Base-by-base conservation (phyloP, 1,140 invertebrate genomes). In the Pseudomyrmex pallidus region DNA sequence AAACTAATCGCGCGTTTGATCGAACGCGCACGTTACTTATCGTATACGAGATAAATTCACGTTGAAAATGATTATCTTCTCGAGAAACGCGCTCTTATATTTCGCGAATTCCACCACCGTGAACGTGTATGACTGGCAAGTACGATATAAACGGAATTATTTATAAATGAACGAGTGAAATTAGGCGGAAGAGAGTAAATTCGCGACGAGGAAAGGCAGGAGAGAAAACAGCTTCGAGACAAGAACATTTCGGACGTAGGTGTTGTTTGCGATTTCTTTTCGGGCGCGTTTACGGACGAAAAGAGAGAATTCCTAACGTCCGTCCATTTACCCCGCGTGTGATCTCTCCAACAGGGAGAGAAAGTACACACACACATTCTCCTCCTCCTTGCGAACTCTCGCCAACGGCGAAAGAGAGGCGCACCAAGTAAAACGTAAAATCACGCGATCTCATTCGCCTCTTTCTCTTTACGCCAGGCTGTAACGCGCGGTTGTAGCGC, bases 181-280 rank as follows among this genome's bases (percentile, higher is more conserved):
- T 80, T 80, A 72, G 54, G 2, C 66, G 44, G 7, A 50, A 59
- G 35, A 12, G 20, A 20, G 10, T 70, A 59, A 48, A 78, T 59
- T 54, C 64, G 48, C 44, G 25, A 13, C 17, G 9, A 35, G 15
- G 48, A 25, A 66, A 54, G 52, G 52, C 44, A 25, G 3, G 50
- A 35, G 35, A 35, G 35, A 35, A 35, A 35, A 35, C 35, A 35
- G 52, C 46, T 22, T 1, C 10, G 64, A 68, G 64, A 78, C 74
- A 78, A 78, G 74, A 78, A 78, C 68, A 54, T 70, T 78, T 78
- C 54, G 44, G 44, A 72, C 66, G 44, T 35, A 52, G 50, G 13
- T 70, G 76, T 50, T 80, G 54, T 80, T 80, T 78, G 76, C 54
- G 54, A 78, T 78, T 78, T 64, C 76, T 70, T 78, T 78, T 78